Evolutionary conservation across 2,888 invertebrate genomes (phyloP), one percentile per base, ranked within the genome.

Genomic region (Drosophila eohydei): DNA sequence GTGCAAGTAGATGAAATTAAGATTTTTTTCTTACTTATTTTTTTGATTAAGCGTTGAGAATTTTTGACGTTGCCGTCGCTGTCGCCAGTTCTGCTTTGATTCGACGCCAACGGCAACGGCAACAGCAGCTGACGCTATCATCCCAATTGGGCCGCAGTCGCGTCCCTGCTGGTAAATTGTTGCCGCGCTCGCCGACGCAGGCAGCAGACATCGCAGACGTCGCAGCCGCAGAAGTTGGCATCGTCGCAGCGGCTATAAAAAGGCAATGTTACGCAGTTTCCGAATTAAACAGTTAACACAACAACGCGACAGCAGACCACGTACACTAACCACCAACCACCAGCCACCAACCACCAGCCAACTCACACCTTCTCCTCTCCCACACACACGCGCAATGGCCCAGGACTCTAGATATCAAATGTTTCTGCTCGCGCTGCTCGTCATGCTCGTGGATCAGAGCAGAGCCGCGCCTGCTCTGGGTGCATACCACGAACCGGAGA

Each of bases 271-370:
- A 86, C 77, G 71, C 82, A 80, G 86, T 81, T 77, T 82, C 74
- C 78, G 80, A 84, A 88, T 90, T 91, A 89, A 90, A 89, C 81
- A 80, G 78, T 81, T 86, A 80, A 72, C 74, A 80, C 70, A 78
- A 76, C 78, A 86, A 76, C 71, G 71, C 78, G 78, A 71, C 79
- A 64, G 60, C 85, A 82, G 83, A 81, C 66, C 68, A 65, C 69
- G 51, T 54, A 69, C 65, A 28, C 28, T 38, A 38, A 8, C 30
- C 34, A 26, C 6, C 50, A 55, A 36, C 12, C 36, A 12, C 1
- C 36, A 36, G 5, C 28, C 46, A 46, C 9, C 41, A 51, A 41
- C 9, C 41, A 41, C 16, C 41, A 16, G 16, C 16, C 41, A 40
- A 26, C 34, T 1, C 50, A 56, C 32, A 30, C 1, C 14, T 46